Evolutionary conservation across 2,797 vertebrate genomes (phyloP), one percentile per base, ranked within the genome.

Genomic region (Esox lucius): DNA sequence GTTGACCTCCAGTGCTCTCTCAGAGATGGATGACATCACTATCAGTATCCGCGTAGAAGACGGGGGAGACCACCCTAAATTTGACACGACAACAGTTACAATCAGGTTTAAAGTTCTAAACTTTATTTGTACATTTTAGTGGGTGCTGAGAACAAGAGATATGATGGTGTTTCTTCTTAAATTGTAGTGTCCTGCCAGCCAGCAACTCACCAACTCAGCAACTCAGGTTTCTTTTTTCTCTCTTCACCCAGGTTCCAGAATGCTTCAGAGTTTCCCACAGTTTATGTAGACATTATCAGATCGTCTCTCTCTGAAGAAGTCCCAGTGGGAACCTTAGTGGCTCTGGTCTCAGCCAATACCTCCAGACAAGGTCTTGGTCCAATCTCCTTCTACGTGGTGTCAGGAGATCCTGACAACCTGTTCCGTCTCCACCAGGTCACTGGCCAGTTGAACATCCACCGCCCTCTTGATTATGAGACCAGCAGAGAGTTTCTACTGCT

Each of bases 391-490:
- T 93, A 94, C 84, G 68, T 95, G 4, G 85, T 90, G 71, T 90
- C 90, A 82, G 93, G 93, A 82, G 92, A 94, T 87, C 84, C 82
- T 79, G 91, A 90, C 33, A 82, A 90, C 1, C 73, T 73, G 28
- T 94, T 95, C 89, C 85, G 90, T 53, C 24, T 95, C 53, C 83
- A 91, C 39, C 90, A 84, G 22, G 75, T 76, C 39, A 87, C 71
- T 42, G 94, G 94, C 35, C 80, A 76, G 7, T 62, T 95, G 78
- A 92, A 78, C 17, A 71, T 94, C 42, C 90, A 89, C 48, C 84
- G 84, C 17, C 77, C 85, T 61, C 75, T 95, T 79, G 94, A 95
- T 90, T 93, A 91, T 78, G 94, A 95, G 78, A 88, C 71, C 73
- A 89, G 81, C 81, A 87, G 81, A 48, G 77, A 90, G 31, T 91